phyloP scores from a whole-genome alignment of 2,113 vertebrate genomes.

The Pygoscelis antarcticus region DNA sequence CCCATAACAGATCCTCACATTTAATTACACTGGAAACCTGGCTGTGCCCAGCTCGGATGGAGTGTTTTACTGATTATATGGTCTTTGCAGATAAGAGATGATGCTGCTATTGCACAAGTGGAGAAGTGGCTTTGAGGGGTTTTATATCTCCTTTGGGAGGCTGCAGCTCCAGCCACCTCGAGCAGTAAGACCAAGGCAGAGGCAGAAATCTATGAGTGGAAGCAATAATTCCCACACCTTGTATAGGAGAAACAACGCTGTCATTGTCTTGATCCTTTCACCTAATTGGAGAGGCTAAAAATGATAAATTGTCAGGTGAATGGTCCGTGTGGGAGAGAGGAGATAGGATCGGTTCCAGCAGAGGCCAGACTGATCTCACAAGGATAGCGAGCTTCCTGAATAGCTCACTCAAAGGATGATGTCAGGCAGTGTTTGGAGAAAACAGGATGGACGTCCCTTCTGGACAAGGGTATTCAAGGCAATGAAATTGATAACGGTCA shows the following conservation, averaged over 20 bases:
- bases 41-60: neutral
- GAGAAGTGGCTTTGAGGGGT: neutral
- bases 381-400: neutral
- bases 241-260: neutral
- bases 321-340: neutral
- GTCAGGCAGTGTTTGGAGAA: neutral
- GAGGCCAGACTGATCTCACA: neutral
- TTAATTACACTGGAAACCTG: constrained; percentile 43
- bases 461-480: neutral
- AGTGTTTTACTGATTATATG: neutral
- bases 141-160: neutral
- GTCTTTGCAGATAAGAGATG: neutral
- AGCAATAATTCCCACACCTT: neutral
- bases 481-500: neutral
- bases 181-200: neutral
- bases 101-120: neutral
- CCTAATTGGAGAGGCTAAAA: neutral
- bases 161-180: neutral
- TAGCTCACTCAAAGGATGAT: neutral
- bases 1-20: neutral
- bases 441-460: neutral
- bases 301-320: neutral
- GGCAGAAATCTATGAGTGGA: neutral
- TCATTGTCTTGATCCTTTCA: neutral
- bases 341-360: neutral